phyloP scores from a whole-genome alignment of 2,888 invertebrate species.

The Carcina quercana region DNA sequence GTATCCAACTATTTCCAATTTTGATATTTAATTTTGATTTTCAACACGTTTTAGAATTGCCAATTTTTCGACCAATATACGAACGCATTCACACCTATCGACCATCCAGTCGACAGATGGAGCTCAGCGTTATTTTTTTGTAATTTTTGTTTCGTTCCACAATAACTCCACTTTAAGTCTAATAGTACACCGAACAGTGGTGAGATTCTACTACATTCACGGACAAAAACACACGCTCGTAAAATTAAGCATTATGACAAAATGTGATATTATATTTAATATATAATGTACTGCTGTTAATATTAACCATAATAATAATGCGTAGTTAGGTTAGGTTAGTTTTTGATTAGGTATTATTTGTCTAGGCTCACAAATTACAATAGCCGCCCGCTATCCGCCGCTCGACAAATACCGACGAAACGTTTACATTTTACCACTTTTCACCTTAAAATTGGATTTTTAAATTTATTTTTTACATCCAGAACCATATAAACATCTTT shows the following conservation, averaged over 20 bases:
- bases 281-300: slow-evolving; percentile 67
- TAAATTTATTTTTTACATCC: slow-evolving; percentile 70
- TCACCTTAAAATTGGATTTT: slow-evolving; percentile 61
- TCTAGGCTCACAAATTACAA: slow-evolving; percentile 72
- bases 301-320: slow-evolving; percentile 71
- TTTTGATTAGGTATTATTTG: slow-evolving; percentile 53
- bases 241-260: slow-evolving; percentile 74
- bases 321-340: slow-evolving; percentile 68
- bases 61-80: slow-evolving; percentile 49
- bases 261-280: slow-evolving; percentile 72
- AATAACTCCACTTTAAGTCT: slow-evolving; percentile 49
- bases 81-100: slow-evolving; percentile 44
- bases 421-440: slow-evolving; percentile 53
- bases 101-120: slow-evolving; percentile 16
- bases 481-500: slow-evolving; percentile 76
- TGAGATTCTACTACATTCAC: slow-evolving; percentile 69
- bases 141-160: slow-evolving; percentile 42
- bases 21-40: slow-evolving; percentile 59
- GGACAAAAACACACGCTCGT: slow-evolving; percentile 75
- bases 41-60: slow-evolving; percentile 54
- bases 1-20: slow-evolving; percentile 39
- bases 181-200: slow-evolving; percentile 71
- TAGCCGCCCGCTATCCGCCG: slow-evolving; percentile 65
- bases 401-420: slow-evolving; percentile 70
- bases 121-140: slow-evolving; percentile 47